Conservation (phyloP, 2,797 vertebrate genomes). For the Carduelis carduelis region DNA sequence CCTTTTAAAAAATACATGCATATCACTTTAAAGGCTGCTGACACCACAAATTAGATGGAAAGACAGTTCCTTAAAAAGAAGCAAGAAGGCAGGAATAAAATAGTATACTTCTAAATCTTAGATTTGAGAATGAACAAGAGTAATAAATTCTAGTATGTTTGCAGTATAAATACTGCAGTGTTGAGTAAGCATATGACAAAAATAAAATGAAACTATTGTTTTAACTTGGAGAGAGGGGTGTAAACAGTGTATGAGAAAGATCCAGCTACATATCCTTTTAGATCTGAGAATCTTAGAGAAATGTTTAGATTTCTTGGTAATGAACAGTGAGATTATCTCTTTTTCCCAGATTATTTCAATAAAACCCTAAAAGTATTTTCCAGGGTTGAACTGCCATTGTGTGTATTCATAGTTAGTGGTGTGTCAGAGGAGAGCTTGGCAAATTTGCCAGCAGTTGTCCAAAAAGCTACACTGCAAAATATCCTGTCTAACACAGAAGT, state of each 20-base stretch:
- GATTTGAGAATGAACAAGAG: not conserved
- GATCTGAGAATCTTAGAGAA: not conserved
- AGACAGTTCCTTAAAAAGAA: not conserved
- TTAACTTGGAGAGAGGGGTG: not conserved
- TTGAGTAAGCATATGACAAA: slow-evolving; percentile 31
- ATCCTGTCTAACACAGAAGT: not conserved
- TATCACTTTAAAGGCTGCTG: not conserved
- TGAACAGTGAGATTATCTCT: not conserved
- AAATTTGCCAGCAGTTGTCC: not conserved
- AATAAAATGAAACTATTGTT: slow-evolving; percentile 48
- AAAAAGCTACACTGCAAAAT: not conserved
- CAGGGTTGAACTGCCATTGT: not conserved
- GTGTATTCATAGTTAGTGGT: not conserved
- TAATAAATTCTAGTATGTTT: not conserved
- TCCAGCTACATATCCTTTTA: not conserved
- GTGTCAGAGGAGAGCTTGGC: not conserved
- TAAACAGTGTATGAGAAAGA: not conserved
- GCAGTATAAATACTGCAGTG: not conserved
- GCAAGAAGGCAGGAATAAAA: not conserved
- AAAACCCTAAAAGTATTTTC: not conserved
- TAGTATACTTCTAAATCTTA: not conserved
- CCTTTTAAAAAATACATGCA: not conserved
- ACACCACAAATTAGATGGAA: not conserved
- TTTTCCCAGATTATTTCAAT: not conserved
- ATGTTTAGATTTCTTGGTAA: not conserved